Base-by-base conservation (phyloP, 1,140 invertebrate genomes). In the Macrobrachium nipponense region DNA sequence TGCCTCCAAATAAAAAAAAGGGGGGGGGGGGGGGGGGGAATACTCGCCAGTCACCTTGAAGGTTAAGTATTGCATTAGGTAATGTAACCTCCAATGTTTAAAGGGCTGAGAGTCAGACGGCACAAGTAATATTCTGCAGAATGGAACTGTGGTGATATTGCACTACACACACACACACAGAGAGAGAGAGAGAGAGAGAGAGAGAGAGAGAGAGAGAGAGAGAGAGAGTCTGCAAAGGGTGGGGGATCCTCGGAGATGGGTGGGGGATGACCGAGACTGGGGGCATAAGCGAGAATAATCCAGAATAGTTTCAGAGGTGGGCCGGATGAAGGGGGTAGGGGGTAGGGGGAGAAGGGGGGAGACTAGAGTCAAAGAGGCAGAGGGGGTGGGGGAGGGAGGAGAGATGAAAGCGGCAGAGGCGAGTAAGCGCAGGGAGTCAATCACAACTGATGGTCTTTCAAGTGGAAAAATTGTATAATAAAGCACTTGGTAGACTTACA, bases 161-260 rank as follows among this genome's bases (percentile, higher is more conserved):
- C 10, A 10, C 11, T 0, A 12, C 5, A 75, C 7, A 17, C 10
- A 27, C 10, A 68, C 2, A 68, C 2, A 11, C 0, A 27, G 18
- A 68, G 17, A 27, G 64, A 68, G 64, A 12, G 27, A 66, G 64
- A 12, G 2, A 6, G 64, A 66, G 64, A 27, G 27, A 20, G 44
- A 77, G 23, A 58, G 44, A 20, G 51, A 77, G 44, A 60, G 75
- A 58, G 51, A 60, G 75, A 59, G n/a, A 58, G 36, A 59, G 75
- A 59, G 14, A 18, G 17, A 59, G 44, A n/a, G 20, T 20, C 14
- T 12, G 20, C 8, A 23, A 44, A 20, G 14, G 51, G 59, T 15
- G 60, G 20, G 27, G 51, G 59, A 20, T n/a, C 10, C 10, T n/a
- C 18, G 76, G 27, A 36, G 61, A n/a, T 60, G 59, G 18, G 59